These are phyloP conservation scores for Falco cherrug DNA, from an alignment of 2,797 vertebrate genomes.

Conservation along the genomic window DNA sequence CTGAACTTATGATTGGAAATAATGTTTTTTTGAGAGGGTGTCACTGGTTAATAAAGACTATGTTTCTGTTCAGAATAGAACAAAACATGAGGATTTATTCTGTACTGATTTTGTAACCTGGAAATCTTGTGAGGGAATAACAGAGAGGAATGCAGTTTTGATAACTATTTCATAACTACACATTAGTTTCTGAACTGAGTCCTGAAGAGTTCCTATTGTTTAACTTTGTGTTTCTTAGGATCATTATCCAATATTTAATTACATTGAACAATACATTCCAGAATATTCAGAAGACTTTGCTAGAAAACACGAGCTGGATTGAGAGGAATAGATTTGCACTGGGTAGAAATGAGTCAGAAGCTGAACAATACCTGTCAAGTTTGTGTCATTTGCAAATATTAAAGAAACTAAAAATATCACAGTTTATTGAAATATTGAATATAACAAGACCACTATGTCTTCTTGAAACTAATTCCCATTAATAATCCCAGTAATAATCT, in stretches of 20 bases:
- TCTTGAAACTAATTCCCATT: neutral
- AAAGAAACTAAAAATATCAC: neutral
- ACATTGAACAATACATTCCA: neutral
- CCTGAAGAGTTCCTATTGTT: neutral
- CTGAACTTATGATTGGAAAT: neutral
- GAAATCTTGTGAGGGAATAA: neutral
- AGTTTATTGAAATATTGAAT: neutral
- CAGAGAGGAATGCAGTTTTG: neutral
- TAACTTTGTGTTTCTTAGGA: neutral
- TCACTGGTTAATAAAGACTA: neutral
- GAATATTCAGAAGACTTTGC: neutral
- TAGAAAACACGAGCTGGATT: neutral
- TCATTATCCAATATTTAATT: neutral
- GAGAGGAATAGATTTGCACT: neutral
- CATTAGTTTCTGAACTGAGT: neutral
- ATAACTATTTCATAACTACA: neutral
- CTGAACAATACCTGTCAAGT: neutral
- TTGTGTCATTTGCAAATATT: neutral
- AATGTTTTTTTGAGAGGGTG: neutral
- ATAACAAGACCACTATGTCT: neutral
- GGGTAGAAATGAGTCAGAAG: neutral
- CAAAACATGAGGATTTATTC: neutral
- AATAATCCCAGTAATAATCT: neutral
- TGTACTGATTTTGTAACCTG: neutral
- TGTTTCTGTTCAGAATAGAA: neutral